Base-by-base conservation (phyloP, 2,113 vertebrate genomes). In the Dinomys branickii region DNA sequence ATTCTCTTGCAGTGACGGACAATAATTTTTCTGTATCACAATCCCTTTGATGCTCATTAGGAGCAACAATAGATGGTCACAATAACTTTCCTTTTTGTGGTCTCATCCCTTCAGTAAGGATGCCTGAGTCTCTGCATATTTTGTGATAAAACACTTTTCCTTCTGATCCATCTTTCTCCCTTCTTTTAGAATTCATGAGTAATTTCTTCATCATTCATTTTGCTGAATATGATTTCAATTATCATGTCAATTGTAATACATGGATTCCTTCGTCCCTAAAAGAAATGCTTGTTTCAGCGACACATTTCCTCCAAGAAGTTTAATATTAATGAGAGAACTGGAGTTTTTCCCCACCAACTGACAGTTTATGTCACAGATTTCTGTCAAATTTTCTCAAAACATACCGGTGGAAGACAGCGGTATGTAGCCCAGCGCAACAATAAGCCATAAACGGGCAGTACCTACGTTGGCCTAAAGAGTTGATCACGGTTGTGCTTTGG, bases 251-350 rank as follows among this genome's bases (percentile, higher is more conserved):
- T 97, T 96, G 83, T 90, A 96, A 97, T 95, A 90, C 85, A 88
- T 90, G 81, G 91, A 90, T 97, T 90, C 73, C 81, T 96, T 93
- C 65, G 94, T 91, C 63, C 71, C 87, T 87, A 90, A 96, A 96
- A 96, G 61, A 97, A 96, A 94, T 90, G 87, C 92, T 94, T 85
- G 28, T 95, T 96, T 95, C 91, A 97, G 94, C 85, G 94, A 94
- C 52, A 96, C 24, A 95, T 85, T 77, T 83, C 33, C 33, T 52
- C 52, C 50, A 59, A 4, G 77, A 96, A 93, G 67, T 97, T 97
- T 98, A 97, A 97, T 97, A 97, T 96, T 97, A 94, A 98, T 97
- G 85, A 97, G 63, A 95, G 56, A 97, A 96, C 26, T 65, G 93
- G 94, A 98, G 67, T 88, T 93, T 94, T 91, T 71, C 73, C 91